phyloP scores from a whole-genome alignment of 2,888 invertebrate species.

The Athetis lepigone region DNA sequence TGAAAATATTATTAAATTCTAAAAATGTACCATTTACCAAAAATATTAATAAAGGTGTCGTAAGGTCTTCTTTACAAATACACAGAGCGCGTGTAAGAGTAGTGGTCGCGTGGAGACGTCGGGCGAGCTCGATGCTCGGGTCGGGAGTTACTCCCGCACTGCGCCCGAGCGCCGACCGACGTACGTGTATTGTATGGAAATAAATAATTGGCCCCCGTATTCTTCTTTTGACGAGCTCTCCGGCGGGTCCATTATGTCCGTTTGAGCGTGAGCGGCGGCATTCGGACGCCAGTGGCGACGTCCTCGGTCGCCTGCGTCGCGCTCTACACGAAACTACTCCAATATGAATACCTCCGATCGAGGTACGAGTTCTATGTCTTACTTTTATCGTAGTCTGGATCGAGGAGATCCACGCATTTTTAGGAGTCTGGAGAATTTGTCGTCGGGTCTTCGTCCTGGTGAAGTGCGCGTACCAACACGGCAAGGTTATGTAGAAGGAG shows the following conservation, averaged over 20 bases:
- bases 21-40: not conserved
- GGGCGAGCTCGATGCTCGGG: conserved; percentile 66
- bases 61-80: conserved; percentile 24
- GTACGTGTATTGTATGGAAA: conserved; percentile 89
- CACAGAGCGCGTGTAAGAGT: conserved; percentile 37
- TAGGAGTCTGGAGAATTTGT: conserved; percentile 61
- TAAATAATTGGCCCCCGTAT: conserved; percentile 88
- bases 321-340: conserved; percentile 76
- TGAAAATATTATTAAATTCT: not conserved
- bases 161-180: conserved; percentile 83
- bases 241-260: conserved; percentile 87
- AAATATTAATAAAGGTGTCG: not conserved
- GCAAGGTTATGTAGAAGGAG: conserved; percentile 80
- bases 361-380: conserved; percentile 80
- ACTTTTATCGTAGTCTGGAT: conserved; percentile 67
- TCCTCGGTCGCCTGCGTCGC: conserved; percentile 85
- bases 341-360: conserved; percentile 87
- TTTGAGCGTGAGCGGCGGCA: conserved; percentile 86
- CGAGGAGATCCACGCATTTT: conserved; percentile 56
- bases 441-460: conserved; percentile 60
- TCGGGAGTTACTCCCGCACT: conserved; percentile 83
- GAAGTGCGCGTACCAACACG: conserved; percentile 68
- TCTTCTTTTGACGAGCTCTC: conserved; percentile 89
- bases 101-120: conserved; percentile 40
- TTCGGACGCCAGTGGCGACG: conserved; percentile 88